Evolutionary conservation across 2,797 vertebrate genomes (phyloP).

Genomic region (Acanthurus tractus): DNA sequence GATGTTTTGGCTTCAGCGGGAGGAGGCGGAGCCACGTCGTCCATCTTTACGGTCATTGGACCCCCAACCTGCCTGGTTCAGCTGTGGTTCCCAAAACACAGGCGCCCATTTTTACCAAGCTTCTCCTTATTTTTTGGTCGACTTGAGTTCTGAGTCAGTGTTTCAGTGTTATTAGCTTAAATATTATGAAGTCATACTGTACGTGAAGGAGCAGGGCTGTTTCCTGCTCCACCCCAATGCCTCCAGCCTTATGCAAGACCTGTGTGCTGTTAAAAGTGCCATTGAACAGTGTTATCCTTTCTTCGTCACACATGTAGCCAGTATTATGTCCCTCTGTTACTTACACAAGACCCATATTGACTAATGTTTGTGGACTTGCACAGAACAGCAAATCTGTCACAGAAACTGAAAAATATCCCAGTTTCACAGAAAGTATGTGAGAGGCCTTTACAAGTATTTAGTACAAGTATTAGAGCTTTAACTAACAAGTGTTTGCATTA

Average conservation of each 20-base stretch:
- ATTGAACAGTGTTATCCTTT: slow-evolving; percentile 84
- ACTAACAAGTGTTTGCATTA: neutral
- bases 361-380: slow-evolving; percentile 79
- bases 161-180: slow-evolving; percentile 70
- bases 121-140: slow-evolving; percentile 58
- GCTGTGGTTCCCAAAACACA: slow-evolving; percentile 43
- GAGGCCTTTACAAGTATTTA: slow-evolving; percentile 21
- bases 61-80: neutral
- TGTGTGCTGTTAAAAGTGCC: slow-evolving; percentile 88
- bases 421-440: neutral
- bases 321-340: slow-evolving; percentile 70
- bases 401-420: neutral
- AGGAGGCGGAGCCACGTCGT: too few species aligned
- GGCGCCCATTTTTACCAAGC: slow-evolving; percentile 45
- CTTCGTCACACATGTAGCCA: slow-evolving; percentile 73
- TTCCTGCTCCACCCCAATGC: slow-evolving; percentile 76
- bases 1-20: too few species aligned
- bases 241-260: slow-evolving; percentile 90
- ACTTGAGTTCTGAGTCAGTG: slow-evolving; percentile 49
- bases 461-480: too few species aligned
- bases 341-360: slow-evolving; percentile 65
- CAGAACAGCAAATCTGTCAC: slow-evolving; percentile 61
- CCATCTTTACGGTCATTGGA: too few species aligned
- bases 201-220: slow-evolving; percentile 66
- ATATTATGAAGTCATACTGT: slow-evolving; percentile 61